These are phyloP conservation scores for Acholoe squamosa DNA, from an alignment of 2,888 invertebrate species.

Conservation along the genomic window DNA sequence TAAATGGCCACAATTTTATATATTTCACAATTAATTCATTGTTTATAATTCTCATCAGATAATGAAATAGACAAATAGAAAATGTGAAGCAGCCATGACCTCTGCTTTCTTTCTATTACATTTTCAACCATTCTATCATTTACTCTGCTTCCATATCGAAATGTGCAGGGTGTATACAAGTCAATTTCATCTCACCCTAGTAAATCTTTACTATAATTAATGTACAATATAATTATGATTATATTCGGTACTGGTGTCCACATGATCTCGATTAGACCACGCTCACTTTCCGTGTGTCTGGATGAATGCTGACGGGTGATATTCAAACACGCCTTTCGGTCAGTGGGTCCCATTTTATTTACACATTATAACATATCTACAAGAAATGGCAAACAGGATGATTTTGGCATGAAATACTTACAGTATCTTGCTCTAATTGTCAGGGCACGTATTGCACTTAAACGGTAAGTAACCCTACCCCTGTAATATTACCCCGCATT, in stretches of 20 bases:
- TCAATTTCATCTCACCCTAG: not conserved
- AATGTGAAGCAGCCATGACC: not conserved
- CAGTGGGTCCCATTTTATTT: not conserved
- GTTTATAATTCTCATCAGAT: not conserved
- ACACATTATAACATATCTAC: not conserved
- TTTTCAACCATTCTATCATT: not conserved
- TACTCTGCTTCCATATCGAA: not conserved
- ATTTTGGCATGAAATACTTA: conserved; percentile 50
- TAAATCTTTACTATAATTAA: not conserved
- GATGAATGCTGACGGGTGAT: not conserved
- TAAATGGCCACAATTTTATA: too few species aligned
- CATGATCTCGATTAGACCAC: not conserved
- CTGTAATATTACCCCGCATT: not conserved
- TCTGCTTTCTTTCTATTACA: not conserved
- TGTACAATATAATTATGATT: conserved; percentile 19
- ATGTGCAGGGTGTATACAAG: not conserved
- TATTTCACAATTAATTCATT: too few species aligned
- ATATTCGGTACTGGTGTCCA: not conserved
- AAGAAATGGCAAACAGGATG: conserved; percentile 9
- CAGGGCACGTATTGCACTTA: conserved; percentile 12
- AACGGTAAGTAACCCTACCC: not conserved
- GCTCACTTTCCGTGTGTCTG: not conserved
- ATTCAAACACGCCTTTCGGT: not conserved
- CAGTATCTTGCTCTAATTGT: not conserved
- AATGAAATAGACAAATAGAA: not conserved